phyloP scores from a whole-genome alignment of 2,113 vertebrate species.

The Lepisosteus osseus region DNA sequence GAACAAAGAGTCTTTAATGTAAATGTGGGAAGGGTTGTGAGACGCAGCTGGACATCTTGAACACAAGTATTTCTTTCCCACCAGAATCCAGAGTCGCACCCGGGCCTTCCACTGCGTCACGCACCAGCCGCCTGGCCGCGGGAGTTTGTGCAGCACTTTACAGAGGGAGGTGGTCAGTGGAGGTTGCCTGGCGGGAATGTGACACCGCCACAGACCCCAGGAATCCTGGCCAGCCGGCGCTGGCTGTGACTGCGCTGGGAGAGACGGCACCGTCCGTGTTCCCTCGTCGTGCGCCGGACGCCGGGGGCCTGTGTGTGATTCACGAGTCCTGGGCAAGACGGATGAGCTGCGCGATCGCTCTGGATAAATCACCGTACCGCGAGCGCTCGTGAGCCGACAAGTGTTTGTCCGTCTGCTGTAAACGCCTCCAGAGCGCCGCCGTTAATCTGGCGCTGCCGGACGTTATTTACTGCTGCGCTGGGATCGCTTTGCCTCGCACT shows the following conservation, averaged over 20 bases:
- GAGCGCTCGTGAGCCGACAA: slow-evolving; percentile 52
- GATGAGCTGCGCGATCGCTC: slow-evolving; percentile 53
- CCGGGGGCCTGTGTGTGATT: neutral
- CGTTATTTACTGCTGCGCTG: slow-evolving; percentile 38
- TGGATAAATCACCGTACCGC: slow-evolving; percentile 59
- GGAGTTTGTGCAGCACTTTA: too few relatives aligned
- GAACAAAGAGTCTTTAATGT: too few relatives aligned
- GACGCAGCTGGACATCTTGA: too few relatives aligned
- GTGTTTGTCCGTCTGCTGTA: slow-evolving; percentile 69
- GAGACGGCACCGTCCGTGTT: neutral
- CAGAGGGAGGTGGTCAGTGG: too few relatives aligned
- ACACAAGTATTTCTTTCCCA: too few relatives aligned
- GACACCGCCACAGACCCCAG: too few relatives aligned
- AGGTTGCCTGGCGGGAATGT: too few relatives aligned
- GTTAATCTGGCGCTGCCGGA: slow-evolving; percentile 43
- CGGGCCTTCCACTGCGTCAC: too few relatives aligned
- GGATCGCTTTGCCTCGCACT: neutral
- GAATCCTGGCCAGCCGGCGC: too few relatives aligned
- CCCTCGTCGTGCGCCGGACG: neutral
- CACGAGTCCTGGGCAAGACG: slow-evolving; percentile 47
- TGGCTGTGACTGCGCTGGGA: neutral
- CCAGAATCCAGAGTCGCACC: too few relatives aligned
- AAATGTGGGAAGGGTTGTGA: too few relatives aligned
- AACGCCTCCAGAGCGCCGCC: slow-evolving; percentile 58
- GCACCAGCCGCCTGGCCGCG: too few relatives aligned